phyloP scores from a whole-genome alignment of 2,113 vertebrate species.

The Sebastes schlegelii region DNA sequence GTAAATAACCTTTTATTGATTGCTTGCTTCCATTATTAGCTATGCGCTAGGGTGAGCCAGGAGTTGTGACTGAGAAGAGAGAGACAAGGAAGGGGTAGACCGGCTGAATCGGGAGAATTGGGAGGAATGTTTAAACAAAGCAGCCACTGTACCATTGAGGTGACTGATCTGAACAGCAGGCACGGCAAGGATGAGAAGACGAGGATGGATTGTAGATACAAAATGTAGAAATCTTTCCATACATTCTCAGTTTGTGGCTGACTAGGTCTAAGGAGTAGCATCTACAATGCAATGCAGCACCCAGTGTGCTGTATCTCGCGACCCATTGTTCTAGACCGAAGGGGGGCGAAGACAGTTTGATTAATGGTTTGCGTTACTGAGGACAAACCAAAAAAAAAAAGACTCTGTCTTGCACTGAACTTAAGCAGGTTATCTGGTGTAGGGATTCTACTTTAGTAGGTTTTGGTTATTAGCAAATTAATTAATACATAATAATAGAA shows the following conservation, averaged over 20 bases:
- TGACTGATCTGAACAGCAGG: neutral
- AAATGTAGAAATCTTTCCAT: neutral
- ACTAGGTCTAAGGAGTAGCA: neutral
- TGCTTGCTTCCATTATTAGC: slow-evolving; percentile 5
- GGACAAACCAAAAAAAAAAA: slow-evolving; percentile 3
- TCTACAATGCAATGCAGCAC: slow-evolving; percentile 9
- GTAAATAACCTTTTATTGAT: slow-evolving; percentile 9
- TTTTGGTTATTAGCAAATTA: no score
- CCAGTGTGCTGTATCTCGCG: slow-evolving; percentile 1
- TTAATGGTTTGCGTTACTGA: slow-evolving; percentile 15
- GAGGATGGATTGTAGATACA: neutral
- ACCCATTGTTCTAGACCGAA: neutral
- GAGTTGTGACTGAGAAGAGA: neutral
- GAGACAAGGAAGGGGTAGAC: neutral
- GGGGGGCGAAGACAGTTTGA: slow-evolving; percentile 15
- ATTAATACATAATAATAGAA: no score
- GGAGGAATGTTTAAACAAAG: slow-evolving; percentile 9
- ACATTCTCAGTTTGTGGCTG: neutral
- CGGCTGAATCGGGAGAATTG: neutral
- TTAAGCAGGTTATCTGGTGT: slow-evolving; percentile 1
- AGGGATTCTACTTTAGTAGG: no score
- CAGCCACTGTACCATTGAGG: neutral
- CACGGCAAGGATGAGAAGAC: neutral
- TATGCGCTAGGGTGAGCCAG: neutral
- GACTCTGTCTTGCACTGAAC: neutral